Percentiles rank a stretch among this genome's conserved stretches.
Evolutionary conservation across 1,140 invertebrate species (phyloP).

Genomic region (Drosophila murphyi): DNA sequence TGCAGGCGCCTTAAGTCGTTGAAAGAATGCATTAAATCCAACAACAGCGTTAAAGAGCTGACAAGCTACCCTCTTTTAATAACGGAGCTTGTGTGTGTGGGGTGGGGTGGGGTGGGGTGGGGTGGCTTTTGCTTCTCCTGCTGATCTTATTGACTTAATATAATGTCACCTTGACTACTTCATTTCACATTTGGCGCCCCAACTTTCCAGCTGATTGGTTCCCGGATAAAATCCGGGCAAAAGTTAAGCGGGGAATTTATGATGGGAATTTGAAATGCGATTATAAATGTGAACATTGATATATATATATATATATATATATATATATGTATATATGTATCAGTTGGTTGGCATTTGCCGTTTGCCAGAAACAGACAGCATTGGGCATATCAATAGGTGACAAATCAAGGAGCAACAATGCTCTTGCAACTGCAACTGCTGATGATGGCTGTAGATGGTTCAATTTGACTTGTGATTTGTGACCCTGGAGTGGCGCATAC

Average conservation of each 20-base stretch:
- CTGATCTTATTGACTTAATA: too few species aligned
- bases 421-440: background rate
- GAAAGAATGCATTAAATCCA: background rate
- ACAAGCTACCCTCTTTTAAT: background rate
- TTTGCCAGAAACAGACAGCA: slow-evolving; percentile 3
- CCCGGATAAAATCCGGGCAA: background rate
- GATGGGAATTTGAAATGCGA: background rate
- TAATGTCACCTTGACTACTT: too few species aligned
- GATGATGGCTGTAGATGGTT: slow-evolving; percentile 1
- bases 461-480: slow-evolving; percentile 22
- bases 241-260: background rate
- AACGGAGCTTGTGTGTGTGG: background rate
- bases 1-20: background rate
- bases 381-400: background rate
- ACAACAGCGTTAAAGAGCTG: slow-evolving; percentile 21
- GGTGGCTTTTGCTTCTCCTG: too few species aligned
- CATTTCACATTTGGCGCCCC: too few species aligned
- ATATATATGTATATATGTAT: background rate
- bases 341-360: slow-evolving; percentile 10
- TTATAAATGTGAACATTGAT: background rate
- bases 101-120: too few species aligned
- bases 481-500: background rate
- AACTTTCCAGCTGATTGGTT: background rate
- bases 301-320: too few species aligned
- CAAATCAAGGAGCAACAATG: background rate